Evolutionary conservation across 1,140 invertebrate genomes (phyloP), one percentile per base, ranked within the genome.

Genomic region (Ceratosolen solmsi): DNA sequence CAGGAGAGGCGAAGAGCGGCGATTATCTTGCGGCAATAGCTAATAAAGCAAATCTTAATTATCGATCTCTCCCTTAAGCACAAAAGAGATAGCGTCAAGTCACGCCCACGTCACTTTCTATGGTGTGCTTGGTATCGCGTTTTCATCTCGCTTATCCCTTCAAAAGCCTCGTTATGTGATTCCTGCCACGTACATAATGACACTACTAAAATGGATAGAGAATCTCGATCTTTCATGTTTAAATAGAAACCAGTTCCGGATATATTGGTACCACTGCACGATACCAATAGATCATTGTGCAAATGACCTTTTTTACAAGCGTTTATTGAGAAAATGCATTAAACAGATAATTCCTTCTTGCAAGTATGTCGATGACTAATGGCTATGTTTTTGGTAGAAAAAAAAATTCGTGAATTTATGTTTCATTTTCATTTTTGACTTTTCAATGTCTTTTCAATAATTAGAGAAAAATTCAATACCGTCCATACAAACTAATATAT

Each of bases 31-130:
- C 30, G n/a, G n/a, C 7, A 22, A 27, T 25, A 36, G 58, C 58
- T 76, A 76, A 76, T 76, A 56, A 56, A 76, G 54, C 38, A 56
- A 13, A 17, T 49, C 56, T 76, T 76, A 76, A 76, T 63, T 63
- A 76, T 76, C 51, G 74, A 46, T 27, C 54, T 74, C 11, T 75
- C 2, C 1, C 9, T 51, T 27, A 60, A 30, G 0, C 27, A 30
- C 58, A 13, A 60, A 8, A 30, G 25, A 60, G 25, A 60, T 46
- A 46, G 41, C 41, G 41, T 13, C 8, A 27, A 60, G 8, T 1
- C 5, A 30, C 58, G 25, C 9, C 20, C 27, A 27, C 25, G 11
- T 2, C 8, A 27, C 8, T 60, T 60, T 60, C 13, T 30, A 30
- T 30, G 5, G 13, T 33, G 49, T 22, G 27, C 30, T 5, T 9